phyloP scores from a whole-genome alignment of 2,113 vertebrate genomes.

The Naja naja region DNA sequence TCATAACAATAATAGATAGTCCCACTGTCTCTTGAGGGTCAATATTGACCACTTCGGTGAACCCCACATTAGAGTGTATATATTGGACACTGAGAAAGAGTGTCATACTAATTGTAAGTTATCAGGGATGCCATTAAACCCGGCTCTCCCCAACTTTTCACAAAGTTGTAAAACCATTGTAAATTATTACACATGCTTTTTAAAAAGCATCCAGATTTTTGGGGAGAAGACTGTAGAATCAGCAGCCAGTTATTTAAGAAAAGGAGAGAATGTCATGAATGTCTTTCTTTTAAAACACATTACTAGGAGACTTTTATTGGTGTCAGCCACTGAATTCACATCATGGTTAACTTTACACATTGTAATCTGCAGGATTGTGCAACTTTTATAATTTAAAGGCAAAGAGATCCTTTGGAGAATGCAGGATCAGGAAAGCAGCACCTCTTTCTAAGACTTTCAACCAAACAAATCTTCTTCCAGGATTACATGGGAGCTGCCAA shows the following conservation, averaged over 20 bases:
- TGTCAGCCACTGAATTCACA: not conserved
- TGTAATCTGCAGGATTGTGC: not conserved
- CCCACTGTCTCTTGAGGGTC: not conserved
- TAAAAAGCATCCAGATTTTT: not conserved
- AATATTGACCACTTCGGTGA: not conserved
- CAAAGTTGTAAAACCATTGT: not conserved
- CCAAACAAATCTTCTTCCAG: not conserved
- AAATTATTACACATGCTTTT: not conserved
- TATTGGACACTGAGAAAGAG: not conserved
- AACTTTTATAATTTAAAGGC: not conserved
- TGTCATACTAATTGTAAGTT: not conserved
- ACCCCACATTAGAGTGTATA: not conserved
- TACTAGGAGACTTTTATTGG: not conserved
- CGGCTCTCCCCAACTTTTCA: not conserved
- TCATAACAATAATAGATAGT: not conserved
- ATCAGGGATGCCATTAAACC: not conserved
- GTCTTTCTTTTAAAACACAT: not conserved
- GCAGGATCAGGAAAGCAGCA: not conserved
- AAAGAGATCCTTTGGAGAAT: not conserved
- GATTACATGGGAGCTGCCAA: not conserved
- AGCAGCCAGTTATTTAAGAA: not conserved
- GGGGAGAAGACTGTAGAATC: not conserved
- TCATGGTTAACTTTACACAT: not conserved
- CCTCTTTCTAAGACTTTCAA: not conserved
- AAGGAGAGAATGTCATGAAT: not conserved